Percentiles rank a stretch among this genome's conserved stretches.
These are phyloP conservation scores for Rhinogobio ventralis DNA, from an alignment of 2,797 vertebrate genomes.

Conservation along the genomic window DNA sequence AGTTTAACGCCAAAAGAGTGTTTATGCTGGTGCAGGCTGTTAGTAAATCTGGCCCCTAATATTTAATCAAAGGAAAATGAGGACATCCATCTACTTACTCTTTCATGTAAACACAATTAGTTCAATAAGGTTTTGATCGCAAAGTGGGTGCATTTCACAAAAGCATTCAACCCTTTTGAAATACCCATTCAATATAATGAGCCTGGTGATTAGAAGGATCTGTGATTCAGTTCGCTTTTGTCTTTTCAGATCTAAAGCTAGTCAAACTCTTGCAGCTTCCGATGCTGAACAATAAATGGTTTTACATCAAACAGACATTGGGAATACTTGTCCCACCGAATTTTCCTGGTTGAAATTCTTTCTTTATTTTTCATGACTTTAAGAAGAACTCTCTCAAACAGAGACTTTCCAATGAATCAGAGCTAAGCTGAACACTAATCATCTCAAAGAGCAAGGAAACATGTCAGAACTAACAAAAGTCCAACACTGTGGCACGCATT, in stretches of 20 bases:
- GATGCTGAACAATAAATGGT: slow-evolving; percentile 12
- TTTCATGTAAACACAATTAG: slow-evolving; percentile 16
- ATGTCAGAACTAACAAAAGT: slow-evolving; percentile 39
- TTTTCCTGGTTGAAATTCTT: slow-evolving; percentile 32
- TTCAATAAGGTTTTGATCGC: slow-evolving; percentile 2
- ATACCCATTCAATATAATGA: slow-evolving; percentile 24
- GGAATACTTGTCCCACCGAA: slow-evolving; percentile 32
- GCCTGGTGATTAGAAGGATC: slow-evolving; percentile 42
- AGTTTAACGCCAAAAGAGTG: too few species aligned
- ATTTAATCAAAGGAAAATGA: slow-evolving; percentile 39
- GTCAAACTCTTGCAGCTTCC: slow-evolving; percentile 17
- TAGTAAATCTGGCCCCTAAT: background rate
- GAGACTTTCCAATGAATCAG: slow-evolving; percentile 26
- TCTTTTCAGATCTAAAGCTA: slow-evolving; percentile 36
- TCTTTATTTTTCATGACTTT: slow-evolving; percentile 38
- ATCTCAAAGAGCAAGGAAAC: slow-evolving; percentile 39
- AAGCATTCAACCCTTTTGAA: slow-evolving; percentile 26
- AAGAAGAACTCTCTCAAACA: slow-evolving; percentile 28
- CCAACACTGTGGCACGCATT: slow-evolving; percentile 29
- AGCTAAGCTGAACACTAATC: slow-evolving; percentile 53
- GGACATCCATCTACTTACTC: slow-evolving; percentile 18
- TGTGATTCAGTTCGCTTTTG: slow-evolving; percentile 39
- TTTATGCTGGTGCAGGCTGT: too few species aligned
- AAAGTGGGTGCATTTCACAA: background rate
- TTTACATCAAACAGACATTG: slow-evolving; percentile 10